Conservation (phyloP, 1,140 invertebrate genomes). For the Drosophila nebulosa region DNA sequence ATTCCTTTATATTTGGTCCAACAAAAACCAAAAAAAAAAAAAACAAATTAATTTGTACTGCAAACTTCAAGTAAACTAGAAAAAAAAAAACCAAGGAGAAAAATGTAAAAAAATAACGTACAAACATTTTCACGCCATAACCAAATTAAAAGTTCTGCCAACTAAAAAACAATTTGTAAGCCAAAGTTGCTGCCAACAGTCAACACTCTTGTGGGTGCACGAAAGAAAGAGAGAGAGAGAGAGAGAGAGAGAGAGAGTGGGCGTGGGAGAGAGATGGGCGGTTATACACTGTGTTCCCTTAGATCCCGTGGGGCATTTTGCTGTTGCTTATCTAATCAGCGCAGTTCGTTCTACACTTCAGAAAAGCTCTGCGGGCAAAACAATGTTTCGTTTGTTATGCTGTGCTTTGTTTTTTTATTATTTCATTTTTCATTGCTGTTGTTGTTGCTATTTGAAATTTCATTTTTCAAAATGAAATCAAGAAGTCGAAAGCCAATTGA, state of each 20-base stretch:
- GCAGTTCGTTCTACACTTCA: conserved; percentile 60
- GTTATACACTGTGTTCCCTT: background rate
- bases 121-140: conserved; percentile 75
- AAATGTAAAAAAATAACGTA: conserved; percentile 12
- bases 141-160: conserved; percentile 73
- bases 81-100: conserved; percentile 17
- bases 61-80: conserved; percentile 59
- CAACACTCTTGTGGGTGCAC: conserved; percentile 17
- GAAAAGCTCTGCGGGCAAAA: conserved; percentile 43
- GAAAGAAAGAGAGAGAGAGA: background rate
- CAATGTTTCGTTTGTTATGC: conserved; percentile 21
- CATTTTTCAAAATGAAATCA: conserved; percentile 52
- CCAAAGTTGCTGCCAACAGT: conserved; percentile 60
- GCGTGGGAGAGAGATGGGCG: no score
- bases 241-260: background rate
- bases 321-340: conserved; percentile 70
- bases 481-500: conserved; percentile 46
- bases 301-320: conserved; percentile 25
- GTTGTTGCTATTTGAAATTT: conserved; percentile 22
- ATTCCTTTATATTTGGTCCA: conserved; percentile 19
- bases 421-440: background rate
- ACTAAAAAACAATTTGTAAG: conserved; percentile 77
- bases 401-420: background rate
- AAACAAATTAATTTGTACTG: conserved; percentile 69
- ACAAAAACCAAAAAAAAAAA: conserved; percentile 37